Conservation (phyloP, 2,888 invertebrate species). For the Drosophila tripunctata region DNA sequence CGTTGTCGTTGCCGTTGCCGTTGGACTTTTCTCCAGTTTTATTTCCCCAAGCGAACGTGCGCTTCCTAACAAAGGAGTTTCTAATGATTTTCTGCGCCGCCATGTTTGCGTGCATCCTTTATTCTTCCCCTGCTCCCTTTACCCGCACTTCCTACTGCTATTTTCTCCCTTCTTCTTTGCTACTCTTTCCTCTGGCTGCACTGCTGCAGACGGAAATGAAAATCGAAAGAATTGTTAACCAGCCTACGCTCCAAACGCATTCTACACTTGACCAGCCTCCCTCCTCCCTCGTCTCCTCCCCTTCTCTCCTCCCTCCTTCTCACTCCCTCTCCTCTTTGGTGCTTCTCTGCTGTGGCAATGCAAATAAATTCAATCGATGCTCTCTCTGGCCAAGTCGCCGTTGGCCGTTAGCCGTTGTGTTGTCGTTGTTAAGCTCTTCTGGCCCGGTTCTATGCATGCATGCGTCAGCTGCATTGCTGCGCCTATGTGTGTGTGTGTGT, state of each 20-base stretch:
- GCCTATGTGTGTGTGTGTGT: slow-evolving; percentile 26
- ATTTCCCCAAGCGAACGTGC: slow-evolving; percentile 66
- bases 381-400: slow-evolving; percentile 63
- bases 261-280: slow-evolving; percentile 17
- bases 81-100: slow-evolving; percentile 80
- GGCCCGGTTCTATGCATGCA: slow-evolving; percentile 31
- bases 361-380: slow-evolving; percentile 82
- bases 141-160: too few species aligned
- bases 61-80: slow-evolving; percentile 77
- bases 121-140: slow-evolving; percentile 3
- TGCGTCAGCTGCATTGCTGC: slow-evolving; percentile 64
- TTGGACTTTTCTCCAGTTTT: slow-evolving; percentile 70
- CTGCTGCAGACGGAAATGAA: slow-evolving; percentile 73
- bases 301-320: background rate
- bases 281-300: slow-evolving; percentile 1
- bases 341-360: slow-evolving; percentile 40
- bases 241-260: slow-evolving; percentile 33
- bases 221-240: slow-evolving; percentile 79
- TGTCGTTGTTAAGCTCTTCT: slow-evolving; percentile 54
- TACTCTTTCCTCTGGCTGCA: background rate
- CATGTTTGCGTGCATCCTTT: slow-evolving; percentile 64
- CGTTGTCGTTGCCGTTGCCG: slow-evolving; percentile 17
- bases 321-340: background rate
- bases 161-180: too few species aligned
- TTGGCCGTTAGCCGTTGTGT: slow-evolving; percentile 17